Evolutionary conservation across 2,113 vertebrate species (phyloP), one percentile per base, ranked within the genome.

Genomic region (Phrynocephalus versicolor): DNA sequence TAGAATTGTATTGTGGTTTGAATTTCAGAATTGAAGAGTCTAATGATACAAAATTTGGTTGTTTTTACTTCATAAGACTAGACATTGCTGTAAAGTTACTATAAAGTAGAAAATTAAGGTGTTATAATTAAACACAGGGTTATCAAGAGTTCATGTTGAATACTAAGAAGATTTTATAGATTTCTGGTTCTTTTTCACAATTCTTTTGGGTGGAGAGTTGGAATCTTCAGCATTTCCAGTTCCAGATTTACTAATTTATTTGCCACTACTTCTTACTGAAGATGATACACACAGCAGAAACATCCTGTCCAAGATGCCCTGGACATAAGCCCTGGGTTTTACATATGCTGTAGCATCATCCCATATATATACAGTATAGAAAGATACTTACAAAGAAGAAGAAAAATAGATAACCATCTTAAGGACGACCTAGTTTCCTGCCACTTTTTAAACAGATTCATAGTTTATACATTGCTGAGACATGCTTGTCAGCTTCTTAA

Each of bases 281-380:
- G 18, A 9, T n/a, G 18, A 41, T 14, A 64, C 16, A 0, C 0
- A 0, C 41, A 79, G 70, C 13, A 64, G 0, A 79, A 0, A 1
- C 37, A n/a, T n/a, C n/a, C n/a, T n/a, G n/a, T n/a, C n/a, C n/a
- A 2, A 6, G 15, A 0, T 37, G 58, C 57, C 27, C 45, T 0
- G 82, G 0, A 7, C 15, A 10, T 82, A 1, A 45, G 16, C 37
- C 71, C 78, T 1, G 0, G 1, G 7, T 0, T 6, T 58, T 33
- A 45, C 41, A 13, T 67, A 25, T 67, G 27, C 30, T 27, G 27
- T 65, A 25, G 21, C 27, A 67, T 81, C 51, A 60, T 21, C 35
- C 9, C 55, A 67, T 51, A 37, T 60, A 67, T 51, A 45, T 18
- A 33, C 35, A n/a, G n/a, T n/a, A n/a, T n/a, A n/a, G n/a, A n/a